Percentiles rank a stretch among this genome's conserved stretches.
phyloP scores from a whole-genome alignment of 2,113 vertebrate genomes.

The Hyla sarda region DNA sequence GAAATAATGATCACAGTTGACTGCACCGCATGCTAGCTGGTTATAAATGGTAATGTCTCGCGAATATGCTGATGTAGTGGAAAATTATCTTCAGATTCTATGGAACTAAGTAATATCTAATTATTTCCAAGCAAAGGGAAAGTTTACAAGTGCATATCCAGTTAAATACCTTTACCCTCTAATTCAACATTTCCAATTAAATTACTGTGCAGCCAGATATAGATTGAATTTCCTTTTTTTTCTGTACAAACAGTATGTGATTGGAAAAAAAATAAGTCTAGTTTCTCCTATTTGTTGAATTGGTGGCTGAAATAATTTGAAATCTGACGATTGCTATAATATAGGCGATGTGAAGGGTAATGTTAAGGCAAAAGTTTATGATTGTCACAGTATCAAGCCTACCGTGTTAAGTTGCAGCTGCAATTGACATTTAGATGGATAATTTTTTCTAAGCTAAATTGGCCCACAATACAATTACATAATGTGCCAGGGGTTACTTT shows the following conservation, averaged over 20 bases:
- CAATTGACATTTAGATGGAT: background rate
- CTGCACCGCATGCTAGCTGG: constrained; percentile 17
- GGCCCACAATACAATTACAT: background rate
- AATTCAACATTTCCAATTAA: constrained; percentile 18
- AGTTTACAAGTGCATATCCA: constrained; percentile 12
- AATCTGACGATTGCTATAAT: background rate
- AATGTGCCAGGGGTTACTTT: too few species aligned
- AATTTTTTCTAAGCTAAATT: background rate
- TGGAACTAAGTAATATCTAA: constrained; percentile 38
- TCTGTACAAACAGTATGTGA: constrained; percentile 8
- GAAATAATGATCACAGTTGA: constrained; percentile 47
- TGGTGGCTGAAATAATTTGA: constrained; percentile 9
- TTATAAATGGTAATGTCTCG: constrained; percentile 34
- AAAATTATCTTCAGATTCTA: constrained; percentile 38
- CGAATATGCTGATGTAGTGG: constrained; percentile 33
- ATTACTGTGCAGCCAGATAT: background rate
- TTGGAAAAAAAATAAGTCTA: background rate
- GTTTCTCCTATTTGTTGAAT: background rate
- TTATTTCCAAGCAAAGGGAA: constrained; percentile 21
- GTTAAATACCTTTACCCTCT: constrained; percentile 28
- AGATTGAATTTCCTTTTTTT: background rate
- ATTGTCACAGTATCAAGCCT: background rate
- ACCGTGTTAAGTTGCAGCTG: background rate
- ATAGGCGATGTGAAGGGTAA: background rate
- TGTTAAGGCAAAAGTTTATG: background rate